phyloP scores from a whole-genome alignment of 23 tunicate species.

The Ascidia mentula region DNA sequence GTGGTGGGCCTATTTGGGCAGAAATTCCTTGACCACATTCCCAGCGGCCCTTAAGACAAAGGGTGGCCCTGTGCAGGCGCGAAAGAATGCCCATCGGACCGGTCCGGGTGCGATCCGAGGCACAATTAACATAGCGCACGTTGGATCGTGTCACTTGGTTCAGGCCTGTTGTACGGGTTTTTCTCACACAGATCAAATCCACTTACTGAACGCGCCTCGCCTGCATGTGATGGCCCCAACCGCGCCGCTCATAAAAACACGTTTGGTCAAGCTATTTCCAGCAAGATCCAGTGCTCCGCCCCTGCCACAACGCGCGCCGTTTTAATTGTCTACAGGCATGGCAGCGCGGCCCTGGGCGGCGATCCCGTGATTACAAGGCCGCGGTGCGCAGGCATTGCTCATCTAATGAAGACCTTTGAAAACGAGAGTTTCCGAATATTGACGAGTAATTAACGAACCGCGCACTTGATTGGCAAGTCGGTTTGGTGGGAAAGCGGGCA shows the following conservation, averaged over 20 bases:
- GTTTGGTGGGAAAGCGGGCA: background rate
- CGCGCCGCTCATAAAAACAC: background rate
- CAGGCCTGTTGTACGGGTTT: no score
- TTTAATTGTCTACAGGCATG: background rate
- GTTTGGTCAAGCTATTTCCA: background rate
- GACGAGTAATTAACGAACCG: background rate
- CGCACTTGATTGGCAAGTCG: background rate
- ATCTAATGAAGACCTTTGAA: background rate
- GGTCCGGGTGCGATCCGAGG: background rate
- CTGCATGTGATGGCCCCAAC: background rate
- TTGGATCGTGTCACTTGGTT: background rate
- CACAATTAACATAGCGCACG: background rate
- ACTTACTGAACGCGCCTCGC: background rate
- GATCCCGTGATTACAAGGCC: background rate
- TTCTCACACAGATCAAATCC: no score
- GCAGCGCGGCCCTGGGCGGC: background rate
- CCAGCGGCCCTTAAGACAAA: background rate
- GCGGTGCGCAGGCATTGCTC: background rate
- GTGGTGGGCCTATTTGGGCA: background rate
- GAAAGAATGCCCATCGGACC: background rate
- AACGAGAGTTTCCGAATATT: conserved; percentile 9
- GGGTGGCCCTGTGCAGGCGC: background rate
- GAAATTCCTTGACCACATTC: background rate
- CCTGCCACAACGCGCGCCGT: background rate
- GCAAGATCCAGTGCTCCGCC: no score